Percentiles rank a stretch among this genome's conserved stretches.
Evolutionary conservation across 2,888 invertebrate genomes (phyloP).

Genomic region (Sinohyriopsis cumingii): DNA sequence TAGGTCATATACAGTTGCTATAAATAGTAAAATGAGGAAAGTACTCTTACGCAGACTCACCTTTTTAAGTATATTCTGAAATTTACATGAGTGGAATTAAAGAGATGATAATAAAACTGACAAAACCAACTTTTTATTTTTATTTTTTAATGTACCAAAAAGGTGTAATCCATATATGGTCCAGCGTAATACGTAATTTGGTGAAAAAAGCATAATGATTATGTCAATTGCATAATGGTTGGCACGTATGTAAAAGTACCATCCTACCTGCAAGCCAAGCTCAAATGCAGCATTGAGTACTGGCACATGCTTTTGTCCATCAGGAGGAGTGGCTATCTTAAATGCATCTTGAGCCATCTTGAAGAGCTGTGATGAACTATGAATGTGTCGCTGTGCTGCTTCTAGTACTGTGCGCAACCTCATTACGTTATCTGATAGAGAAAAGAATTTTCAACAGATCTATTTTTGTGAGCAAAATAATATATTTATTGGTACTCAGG

Average conservation of each 20-base stretch:
- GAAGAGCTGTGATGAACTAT: conserved; percentile 88
- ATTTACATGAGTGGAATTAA: too few species aligned
- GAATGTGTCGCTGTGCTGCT: conserved; percentile 86
- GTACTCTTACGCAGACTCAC: too few species aligned
- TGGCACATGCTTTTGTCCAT: conserved; percentile 84
- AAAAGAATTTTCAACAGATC: conserved; percentile 3
- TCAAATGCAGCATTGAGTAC: conserved; percentile 87
- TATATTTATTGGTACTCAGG: not conserved
- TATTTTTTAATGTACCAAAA: too few species aligned
- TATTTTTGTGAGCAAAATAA: conserved; percentile 2
- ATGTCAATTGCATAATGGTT: too few species aligned
- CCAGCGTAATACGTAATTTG: too few species aligned
- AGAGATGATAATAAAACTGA: too few species aligned
- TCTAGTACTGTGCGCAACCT: conserved; percentile 83
- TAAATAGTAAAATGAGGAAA: too few species aligned
- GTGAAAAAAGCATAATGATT: too few species aligned
- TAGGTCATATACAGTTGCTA: too few species aligned
- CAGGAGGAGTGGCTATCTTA: conserved; percentile 86
- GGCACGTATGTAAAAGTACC: not conserved
- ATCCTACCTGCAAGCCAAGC: conserved; percentile 82
- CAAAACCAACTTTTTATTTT: too few species aligned
- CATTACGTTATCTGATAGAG: conserved; percentile 77
- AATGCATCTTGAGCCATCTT: conserved; percentile 89
- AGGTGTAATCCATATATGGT: too few species aligned
- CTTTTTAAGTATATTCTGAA: too few species aligned